phyloP scores from a whole-genome alignment of 1,140 invertebrate genomes.

The Ctenoplectra terminalis region DNA sequence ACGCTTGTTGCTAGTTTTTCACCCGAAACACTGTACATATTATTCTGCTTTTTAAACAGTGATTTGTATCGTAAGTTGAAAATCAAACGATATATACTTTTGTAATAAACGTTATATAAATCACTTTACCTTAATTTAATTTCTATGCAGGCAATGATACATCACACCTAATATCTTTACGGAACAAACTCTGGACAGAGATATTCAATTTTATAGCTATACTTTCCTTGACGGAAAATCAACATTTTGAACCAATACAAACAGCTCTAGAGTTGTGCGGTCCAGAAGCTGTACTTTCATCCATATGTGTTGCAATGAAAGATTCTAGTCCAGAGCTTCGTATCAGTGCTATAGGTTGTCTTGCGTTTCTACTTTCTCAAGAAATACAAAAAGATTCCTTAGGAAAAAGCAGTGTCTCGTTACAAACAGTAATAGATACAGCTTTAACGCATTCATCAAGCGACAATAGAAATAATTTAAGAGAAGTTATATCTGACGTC shows the following conservation, averaged over 20 bases:
- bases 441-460: not conserved
- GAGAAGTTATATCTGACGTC: constrained; percentile 62
- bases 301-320: constrained; percentile 78
- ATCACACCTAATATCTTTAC: constrained; percentile 75
- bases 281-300: constrained; percentile 73
- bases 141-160: constrained; percentile 72
- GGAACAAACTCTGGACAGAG: constrained; percentile 80
- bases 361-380: constrained; percentile 74
- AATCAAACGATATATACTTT: not conserved
- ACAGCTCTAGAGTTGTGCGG: constrained; percentile 74
- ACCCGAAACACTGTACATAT: constrained; percentile 78
- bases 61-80: constrained; percentile 80
- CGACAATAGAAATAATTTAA: constrained; percentile 42
- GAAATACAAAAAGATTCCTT: constrained; percentile 75
- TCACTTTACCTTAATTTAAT: constrained; percentile 17
- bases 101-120: not conserved
- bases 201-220: constrained; percentile 81
- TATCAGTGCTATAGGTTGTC: constrained; percentile 72
- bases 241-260: constrained; percentile 76
- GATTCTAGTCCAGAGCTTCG: constrained; percentile 65
- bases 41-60: constrained; percentile 81
- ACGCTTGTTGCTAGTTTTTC: constrained; percentile 79
- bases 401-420: constrained; percentile 52
- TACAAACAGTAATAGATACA: constrained; percentile 67
- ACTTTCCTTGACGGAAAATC: constrained; percentile 74